A percentile compares a stretch with the other conserved stretches of the same genome.
phyloP scores from a whole-genome alignment of 2,797 vertebrate genomes.

The Fringilla coelebs region DNA sequence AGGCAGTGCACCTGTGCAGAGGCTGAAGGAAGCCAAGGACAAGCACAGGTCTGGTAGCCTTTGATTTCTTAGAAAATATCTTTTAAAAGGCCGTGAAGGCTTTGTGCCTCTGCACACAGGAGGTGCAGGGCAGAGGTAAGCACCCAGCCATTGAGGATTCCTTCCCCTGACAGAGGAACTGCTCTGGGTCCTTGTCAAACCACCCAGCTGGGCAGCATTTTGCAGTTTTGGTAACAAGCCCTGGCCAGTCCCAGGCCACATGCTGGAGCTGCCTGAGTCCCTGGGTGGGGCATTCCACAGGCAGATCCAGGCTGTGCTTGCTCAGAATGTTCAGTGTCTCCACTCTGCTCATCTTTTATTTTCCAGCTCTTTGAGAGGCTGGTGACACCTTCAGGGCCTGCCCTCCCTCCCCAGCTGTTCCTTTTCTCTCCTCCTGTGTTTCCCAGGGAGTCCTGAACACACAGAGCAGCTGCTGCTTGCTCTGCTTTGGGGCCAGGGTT shows the following conservation, averaged over 20 bases:
- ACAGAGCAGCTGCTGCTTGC: not conserved
- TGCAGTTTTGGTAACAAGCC: not conserved
- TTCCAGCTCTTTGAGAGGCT: not conserved
- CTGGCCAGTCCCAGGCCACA: not conserved
- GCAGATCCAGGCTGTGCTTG: not conserved
- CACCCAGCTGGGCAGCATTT: not conserved
- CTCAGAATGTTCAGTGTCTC: not conserved
- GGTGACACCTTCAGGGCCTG: not conserved
- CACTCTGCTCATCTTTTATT: not conserved
- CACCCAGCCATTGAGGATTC: not conserved
- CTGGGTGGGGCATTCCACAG: not conserved
- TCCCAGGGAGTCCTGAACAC: not conserved
- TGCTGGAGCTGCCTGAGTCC: not conserved
- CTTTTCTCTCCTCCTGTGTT: not conserved
- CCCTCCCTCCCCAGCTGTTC: not conserved
- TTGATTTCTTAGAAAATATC: not conserved
- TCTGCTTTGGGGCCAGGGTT: not conserved
- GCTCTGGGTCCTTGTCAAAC: not conserved
- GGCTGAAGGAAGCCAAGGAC: not conserved
- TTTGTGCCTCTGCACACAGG: not conserved
- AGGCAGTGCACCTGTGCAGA: not conserved
- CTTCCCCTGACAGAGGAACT: not conserved
- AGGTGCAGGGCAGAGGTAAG: not conserved
- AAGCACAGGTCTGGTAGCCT: not conserved
- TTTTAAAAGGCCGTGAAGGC: not conserved